A percentile compares a stretch with the other conserved stretches of the same genome.
These are phyloP conservation scores for Pseudochirops cupreus DNA, from an alignment of 2,797 vertebrate species.

Conservation along the genomic window DNA sequence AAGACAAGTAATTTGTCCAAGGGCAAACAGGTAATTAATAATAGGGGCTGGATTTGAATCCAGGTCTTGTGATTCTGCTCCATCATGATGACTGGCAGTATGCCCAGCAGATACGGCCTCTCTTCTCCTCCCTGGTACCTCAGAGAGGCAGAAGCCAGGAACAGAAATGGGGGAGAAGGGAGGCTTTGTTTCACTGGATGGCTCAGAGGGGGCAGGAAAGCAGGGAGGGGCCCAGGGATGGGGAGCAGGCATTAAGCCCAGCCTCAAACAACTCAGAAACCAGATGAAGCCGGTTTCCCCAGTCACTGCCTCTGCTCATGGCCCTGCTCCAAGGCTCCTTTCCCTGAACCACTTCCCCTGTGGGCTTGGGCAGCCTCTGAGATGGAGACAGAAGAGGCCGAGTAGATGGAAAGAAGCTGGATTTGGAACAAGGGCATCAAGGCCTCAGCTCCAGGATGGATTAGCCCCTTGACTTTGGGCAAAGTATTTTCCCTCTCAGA, in stretches of 20 bases:
- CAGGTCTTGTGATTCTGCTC: background rate
- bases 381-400: background rate
- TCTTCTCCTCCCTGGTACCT: background rate
- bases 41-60: background rate
- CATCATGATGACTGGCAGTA: background rate
- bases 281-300: slow-evolving; percentile 17
- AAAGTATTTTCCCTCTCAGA: background rate
- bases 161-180: background rate
- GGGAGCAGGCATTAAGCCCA: background rate
- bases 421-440: too few relatives aligned
- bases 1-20: background rate
- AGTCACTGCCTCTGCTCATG: background rate
- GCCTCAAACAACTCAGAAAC: background rate
- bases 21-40: background rate
- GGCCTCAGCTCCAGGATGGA: background rate
- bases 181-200: background rate
- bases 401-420: background rate
- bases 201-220: background rate
- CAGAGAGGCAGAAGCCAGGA: background rate
- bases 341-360: slow-evolving; percentile 10
- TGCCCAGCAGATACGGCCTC: background rate
- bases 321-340: background rate
- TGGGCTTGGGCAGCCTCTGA: background rate
- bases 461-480: background rate
- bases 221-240: background rate